Conservation (phyloP, 2,797 vertebrate genomes). For the Leptatherina wallacei region DNA sequence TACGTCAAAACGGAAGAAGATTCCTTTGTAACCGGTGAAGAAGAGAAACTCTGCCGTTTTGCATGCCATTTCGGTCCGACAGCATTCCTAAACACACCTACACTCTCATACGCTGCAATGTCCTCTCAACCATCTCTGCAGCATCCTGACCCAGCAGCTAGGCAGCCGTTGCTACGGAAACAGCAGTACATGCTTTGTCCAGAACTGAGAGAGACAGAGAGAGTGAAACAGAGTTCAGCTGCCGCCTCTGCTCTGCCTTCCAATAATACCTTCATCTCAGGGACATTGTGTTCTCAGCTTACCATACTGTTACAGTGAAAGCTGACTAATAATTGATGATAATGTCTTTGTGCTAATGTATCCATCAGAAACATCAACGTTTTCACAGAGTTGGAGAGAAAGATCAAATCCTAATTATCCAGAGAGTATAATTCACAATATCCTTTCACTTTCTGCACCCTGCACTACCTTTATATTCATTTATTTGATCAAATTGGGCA, state of each 20-base stretch:
- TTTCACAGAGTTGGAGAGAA: slow-evolving; percentile 6
- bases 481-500: slow-evolving; percentile 1
- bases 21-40: background rate
- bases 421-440: background rate
- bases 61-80: slow-evolving; percentile 21
- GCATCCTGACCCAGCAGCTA: slow-evolving; percentile 74
- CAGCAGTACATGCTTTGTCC: slow-evolving; percentile 68
- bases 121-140: slow-evolving; percentile 59
- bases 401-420: slow-evolving; percentile 6
- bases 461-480: background rate
- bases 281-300: slow-evolving; percentile 69
- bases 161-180: slow-evolving; percentile 81
- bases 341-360: slow-evolving; percentile 47
- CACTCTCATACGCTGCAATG: slow-evolving; percentile 29
- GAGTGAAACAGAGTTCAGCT: slow-evolving; percentile 54
- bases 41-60: background rate
- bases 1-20: background rate
- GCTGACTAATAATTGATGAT: slow-evolving; percentile 66
- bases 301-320: slow-evolving; percentile 25
- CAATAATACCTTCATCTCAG: slow-evolving; percentile 63
- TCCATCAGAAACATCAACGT: slow-evolving; percentile 23
- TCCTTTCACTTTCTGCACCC: background rate
- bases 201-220: slow-evolving; percentile 39
- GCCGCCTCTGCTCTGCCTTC: slow-evolving; percentile 69
- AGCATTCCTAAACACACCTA: slow-evolving; percentile 41